phyloP scores from a whole-genome alignment of 2,888 invertebrate genomes.

The Xestia ashworthii region DNA sequence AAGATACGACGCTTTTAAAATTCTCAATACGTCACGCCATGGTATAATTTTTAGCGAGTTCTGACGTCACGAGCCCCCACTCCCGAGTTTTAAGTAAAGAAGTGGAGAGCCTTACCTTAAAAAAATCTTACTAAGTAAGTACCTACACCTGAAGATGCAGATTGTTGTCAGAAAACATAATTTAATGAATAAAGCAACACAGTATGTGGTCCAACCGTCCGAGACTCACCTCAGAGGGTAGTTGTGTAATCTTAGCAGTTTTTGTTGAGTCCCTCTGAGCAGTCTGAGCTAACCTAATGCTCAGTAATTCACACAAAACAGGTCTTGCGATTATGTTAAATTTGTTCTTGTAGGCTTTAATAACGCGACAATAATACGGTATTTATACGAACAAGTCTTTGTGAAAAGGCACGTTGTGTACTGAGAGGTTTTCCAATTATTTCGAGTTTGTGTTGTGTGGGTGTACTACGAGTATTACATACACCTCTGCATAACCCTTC shows the following conservation, averaged over 20 bases:
- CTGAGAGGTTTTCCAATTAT: neutral
- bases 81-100: no score
- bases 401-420: neutral
- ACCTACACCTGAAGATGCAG: slow-evolving; percentile 2
- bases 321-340: slow-evolving; percentile 18
- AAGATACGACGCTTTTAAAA: no score
- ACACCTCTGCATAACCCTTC: neutral
- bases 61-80: no score
- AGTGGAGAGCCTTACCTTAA: no score
- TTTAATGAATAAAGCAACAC: slow-evolving; percentile 12
- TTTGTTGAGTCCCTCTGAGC: slow-evolving; percentile 28
- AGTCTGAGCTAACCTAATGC: slow-evolving; percentile 16
- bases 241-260: slow-evolving; percentile 24
- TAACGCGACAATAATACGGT: neutral
- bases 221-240: slow-evolving; percentile 21
- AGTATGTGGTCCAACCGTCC: slow-evolving; percentile 13
- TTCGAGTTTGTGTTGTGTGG: neutral
- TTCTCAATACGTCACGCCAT: no score
- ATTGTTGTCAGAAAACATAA: neutral
- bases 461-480: neutral
- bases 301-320: slow-evolving; percentile 24
- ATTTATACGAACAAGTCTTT: neutral
- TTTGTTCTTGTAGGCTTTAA: neutral
- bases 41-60: no score
- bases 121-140: neutral